A percentile compares a stretch with the other conserved stretches of the same genome.
Evolutionary conservation across 2,888 invertebrate genomes (phyloP).

Genomic region (Tyria jacobaeae): DNA sequence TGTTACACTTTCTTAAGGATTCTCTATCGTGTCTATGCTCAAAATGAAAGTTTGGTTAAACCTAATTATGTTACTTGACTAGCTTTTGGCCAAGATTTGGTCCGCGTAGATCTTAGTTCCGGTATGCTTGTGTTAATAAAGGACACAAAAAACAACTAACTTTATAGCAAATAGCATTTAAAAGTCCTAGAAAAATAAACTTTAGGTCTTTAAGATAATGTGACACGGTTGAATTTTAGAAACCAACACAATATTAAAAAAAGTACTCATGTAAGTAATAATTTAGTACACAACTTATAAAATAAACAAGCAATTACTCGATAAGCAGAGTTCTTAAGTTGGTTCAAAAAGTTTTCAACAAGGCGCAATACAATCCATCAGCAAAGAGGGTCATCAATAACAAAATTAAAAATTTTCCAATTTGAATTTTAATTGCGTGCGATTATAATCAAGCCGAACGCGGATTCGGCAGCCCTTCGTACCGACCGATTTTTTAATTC

Average conservation of each 20-base stretch:
- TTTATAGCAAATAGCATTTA: background rate
- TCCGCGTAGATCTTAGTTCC: no score
- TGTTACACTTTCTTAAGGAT: no score
- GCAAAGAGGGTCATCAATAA: slow-evolving; percentile 83
- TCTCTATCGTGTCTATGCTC: no score
- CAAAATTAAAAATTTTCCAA: slow-evolving; percentile 85
- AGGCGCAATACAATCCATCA: slow-evolving; percentile 74
- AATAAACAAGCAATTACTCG: slow-evolving; percentile 73
- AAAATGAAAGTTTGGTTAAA: no score
- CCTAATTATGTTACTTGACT: no score
- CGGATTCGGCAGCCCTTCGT: slow-evolving; percentile 75
- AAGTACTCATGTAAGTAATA: background rate
- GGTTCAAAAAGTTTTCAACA: slow-evolving; percentile 74
- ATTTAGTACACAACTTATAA: slow-evolving; percentile 51
- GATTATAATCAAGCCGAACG: slow-evolving; percentile 82
- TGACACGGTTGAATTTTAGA: background rate
- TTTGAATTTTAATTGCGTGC: slow-evolving; percentile 86
- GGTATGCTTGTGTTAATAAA: no score
- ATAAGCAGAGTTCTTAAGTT: slow-evolving; percentile 67
- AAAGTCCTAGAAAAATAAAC: no score
- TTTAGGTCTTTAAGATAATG: background rate
- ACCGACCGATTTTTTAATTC: slow-evolving; percentile 68
- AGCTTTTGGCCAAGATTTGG: no score
- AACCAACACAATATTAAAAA: background rate
- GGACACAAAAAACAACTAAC: background rate